A percentile compares a stretch with the other conserved stretches of the same genome.
phyloP scores from a whole-genome alignment of 1,140 invertebrate genomes.

The Ips nitidus region DNA sequence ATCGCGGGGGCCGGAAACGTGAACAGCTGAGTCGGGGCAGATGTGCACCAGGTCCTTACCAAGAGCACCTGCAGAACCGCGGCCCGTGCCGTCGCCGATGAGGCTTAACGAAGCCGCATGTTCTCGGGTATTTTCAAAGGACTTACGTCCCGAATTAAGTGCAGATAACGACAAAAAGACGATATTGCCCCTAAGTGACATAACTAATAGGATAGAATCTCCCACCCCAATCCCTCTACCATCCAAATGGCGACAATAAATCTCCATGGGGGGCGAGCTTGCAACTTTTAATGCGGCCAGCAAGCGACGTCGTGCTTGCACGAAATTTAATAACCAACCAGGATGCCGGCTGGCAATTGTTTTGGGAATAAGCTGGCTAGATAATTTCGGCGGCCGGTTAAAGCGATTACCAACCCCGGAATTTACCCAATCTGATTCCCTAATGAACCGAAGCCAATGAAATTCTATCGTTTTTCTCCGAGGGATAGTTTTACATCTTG shows the following conservation, averaged over 20 bases:
- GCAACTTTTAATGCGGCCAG: constrained; percentile 7
- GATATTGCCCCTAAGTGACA: no score
- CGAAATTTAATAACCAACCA: constrained; percentile 8
- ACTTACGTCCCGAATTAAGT: no score
- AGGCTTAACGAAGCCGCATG: background rate
- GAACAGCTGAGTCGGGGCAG: constrained; percentile 3
- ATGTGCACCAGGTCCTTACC: background rate
- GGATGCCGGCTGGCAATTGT: constrained; percentile 1
- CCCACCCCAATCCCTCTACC: no score
- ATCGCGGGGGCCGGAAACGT: constrained; percentile 1
- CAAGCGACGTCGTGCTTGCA: background rate
- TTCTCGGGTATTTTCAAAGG: background rate
- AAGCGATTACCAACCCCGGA: background rate
- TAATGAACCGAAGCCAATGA: background rate
- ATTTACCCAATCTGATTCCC: constrained; percentile 3
- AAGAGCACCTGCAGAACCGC: background rate
- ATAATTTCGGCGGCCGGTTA: constrained; percentile 9
- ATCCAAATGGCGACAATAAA: background rate
- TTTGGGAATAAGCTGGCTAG: constrained; percentile 10
- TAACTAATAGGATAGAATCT: no score
- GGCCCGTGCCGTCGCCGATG: background rate
- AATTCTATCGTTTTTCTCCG: no score
- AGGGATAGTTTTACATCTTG: no score
- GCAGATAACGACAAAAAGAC: no score
- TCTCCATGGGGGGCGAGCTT: constrained; percentile 2